Base-by-base conservation (phyloP, 2,888 invertebrate species). In the Drosophila gaucha region DNA sequence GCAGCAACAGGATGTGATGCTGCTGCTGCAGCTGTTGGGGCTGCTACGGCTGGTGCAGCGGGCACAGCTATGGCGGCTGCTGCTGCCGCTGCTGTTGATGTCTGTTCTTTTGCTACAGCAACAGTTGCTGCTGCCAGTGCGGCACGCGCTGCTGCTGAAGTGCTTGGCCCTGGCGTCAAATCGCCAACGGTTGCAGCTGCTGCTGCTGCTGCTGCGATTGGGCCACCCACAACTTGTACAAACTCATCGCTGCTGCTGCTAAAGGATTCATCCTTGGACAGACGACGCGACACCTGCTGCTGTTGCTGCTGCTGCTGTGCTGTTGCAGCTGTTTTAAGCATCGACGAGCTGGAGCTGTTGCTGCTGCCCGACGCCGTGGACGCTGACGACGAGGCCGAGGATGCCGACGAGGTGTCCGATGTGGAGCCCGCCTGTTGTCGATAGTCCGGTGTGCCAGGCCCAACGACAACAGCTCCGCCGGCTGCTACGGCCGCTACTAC, bases 181-280 rank as follows among this genome's bases (percentile, higher is more conserved):
- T 83, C 88, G 8, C 73, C 72, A 5, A 38, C 59, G 28, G 66
- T 24, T 35, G 44, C 47, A 20, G 58, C 67, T 0, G 44, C 51
- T 2, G 36, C 22, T 16, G 47, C 36, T 24, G 43, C 41, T 10
- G 59, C 46, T 28, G 26, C 41, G 3, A 47, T 33, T 6, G 51
- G 2, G 1, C 20, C 36, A 9, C 35, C 36, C 2, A 39, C 70
- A 57, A 39, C 70, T 59, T 52, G 77, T 1, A 74, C 96, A 90
- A 96, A 97, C 86, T 98, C 98, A 91, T 98, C 98, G 52, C 95
- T 95, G 18, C 94, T 94, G 41, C 94, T 96, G 10, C 95, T 95
- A 22, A 94, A 94, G 1, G 95, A 96, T 87, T 96, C 96, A 88
- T 96, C 96, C 91, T 96, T 96, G 35, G 96, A 96, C 28, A 95